Percentiles rank a stretch among this genome's conserved stretches.
Evolutionary conservation across 1,140 invertebrate species (phyloP).

Genomic region (Euwallacea fornicatus): DNA sequence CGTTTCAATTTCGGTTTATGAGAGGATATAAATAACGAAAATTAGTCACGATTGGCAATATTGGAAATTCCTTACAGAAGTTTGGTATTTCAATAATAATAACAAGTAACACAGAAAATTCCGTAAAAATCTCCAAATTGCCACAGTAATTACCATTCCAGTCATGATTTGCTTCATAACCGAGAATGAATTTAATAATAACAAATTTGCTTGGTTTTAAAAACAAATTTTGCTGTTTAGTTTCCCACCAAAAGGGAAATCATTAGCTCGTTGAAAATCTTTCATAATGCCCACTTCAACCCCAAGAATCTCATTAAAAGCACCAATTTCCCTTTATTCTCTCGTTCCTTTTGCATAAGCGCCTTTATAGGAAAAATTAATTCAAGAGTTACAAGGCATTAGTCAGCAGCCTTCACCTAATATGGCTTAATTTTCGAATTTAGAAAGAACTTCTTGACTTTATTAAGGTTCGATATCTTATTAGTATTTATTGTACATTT

Average conservation of each 20-base stretch:
- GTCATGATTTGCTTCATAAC: no score
- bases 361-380: conserved; percentile 14
- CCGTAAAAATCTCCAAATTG: no score
- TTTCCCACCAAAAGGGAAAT: not conserved
- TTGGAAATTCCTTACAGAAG: no score
- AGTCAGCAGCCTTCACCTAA: conserved; percentile 7
- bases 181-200: not conserved
- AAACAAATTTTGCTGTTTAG: not conserved
- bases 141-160: no score
- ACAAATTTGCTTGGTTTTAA: not conserved
- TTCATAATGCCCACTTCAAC: not conserved
- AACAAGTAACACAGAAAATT: no score
- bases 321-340: not conserved
- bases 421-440: conserved; percentile 17
- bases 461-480: not conserved
- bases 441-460: conserved; percentile 5
- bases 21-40: no score
- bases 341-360: not conserved
- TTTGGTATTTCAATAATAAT: no score
- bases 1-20: no score
- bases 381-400: conserved; percentile 23
- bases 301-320: conserved; percentile 1
- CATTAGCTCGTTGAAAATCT: not conserved
- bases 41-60: no score
- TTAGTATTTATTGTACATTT: no score